Evolutionary conservation across 2,113 vertebrate genomes (phyloP), one percentile per base, ranked within the genome.

Genomic region (Haemorhous mexicanus): DNA sequence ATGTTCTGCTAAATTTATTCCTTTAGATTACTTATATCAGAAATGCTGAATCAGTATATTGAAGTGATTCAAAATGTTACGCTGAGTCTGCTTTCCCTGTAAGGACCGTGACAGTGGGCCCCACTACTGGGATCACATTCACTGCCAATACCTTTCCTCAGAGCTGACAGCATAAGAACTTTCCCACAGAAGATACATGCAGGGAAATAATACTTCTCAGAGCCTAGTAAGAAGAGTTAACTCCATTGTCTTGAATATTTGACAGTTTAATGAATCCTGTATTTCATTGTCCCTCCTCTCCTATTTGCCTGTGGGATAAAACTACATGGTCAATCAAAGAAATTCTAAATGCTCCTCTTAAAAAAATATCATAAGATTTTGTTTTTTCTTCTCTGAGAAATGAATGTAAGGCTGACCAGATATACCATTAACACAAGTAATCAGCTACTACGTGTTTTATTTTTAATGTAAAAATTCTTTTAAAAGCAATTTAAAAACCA

Each of bases 1-100:
- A 63, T 68, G 66, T 74, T 89, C 87, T 91, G 81, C 61, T 84
- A 59, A 55, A 81, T 93, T 74, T 95, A 84, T 91, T 94, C 35
- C 72, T 91, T 91, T 82, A 75, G 82, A 95, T 93, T 84, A 47
- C 92, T 94, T 93, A 33, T 35, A 32, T 78, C 16, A 84, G 35
- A 85, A 91, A 91, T 64, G 78, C 53, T 93, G 92, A 91, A 43
- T 91, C 74, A 87, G 52, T 63, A 52, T n/a, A 47, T 75, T 64
- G 28, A 84, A 87, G 56, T 75, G 39, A 82, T 87, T 87, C 39
- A 47, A 84, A 91, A 41, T 16, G 15, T 68, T 82, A 47, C 0
- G 3, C 84, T 91, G 66, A 78, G 30, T 79, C 66, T 82, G 81
- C 78, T 82, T 78, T 85, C 52, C 35, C 37, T n/a, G 24, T 21